Conservation (phyloP, 2,888 invertebrate genomes). For the Lasioglossum figueresi region DNA sequence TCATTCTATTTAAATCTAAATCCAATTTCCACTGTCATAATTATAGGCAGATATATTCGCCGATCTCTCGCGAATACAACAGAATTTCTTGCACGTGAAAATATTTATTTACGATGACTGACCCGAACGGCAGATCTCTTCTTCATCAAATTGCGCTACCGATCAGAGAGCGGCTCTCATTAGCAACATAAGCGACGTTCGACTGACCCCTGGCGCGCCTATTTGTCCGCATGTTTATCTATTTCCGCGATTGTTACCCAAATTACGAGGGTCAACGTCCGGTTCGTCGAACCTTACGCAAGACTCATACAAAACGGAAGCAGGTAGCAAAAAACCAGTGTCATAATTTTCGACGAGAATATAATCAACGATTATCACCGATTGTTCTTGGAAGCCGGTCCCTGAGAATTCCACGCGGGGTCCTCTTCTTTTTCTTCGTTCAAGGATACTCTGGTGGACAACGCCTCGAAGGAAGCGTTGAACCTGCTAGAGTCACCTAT, state of each 20-base stretch:
- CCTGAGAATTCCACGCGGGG: constrained; percentile 51
- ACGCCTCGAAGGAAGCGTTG: constrained; percentile 53
- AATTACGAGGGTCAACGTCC: constrained; percentile 48
- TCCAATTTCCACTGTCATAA: no score
- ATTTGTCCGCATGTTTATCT: not conserved
- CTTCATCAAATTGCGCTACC: not conserved
- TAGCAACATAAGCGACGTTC: not conserved
- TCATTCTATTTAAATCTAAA: no score
- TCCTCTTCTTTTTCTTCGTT: constrained; percentile 22
- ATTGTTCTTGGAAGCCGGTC: constrained; percentile 51
- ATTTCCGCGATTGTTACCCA: constrained; percentile 39
- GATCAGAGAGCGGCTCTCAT: not conserved
- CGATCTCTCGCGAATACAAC: not conserved
- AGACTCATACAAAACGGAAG: constrained; percentile 4
- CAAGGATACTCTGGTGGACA: constrained; percentile 49
- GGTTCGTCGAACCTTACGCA: constrained; percentile 52
- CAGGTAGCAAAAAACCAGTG: not conserved
- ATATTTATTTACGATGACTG: not conserved
- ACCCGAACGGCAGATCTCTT: not conserved
- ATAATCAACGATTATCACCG: constrained; percentile 57
- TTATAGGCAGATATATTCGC: not conserved
- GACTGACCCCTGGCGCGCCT: not conserved
- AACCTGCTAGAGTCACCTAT: constrained; percentile 32
- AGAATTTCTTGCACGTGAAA: not conserved
- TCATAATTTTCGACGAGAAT: constrained; percentile 37